Evolutionary conservation across 2,113 vertebrate species (phyloP).

Genomic region (Scortum barcoo): DNA sequence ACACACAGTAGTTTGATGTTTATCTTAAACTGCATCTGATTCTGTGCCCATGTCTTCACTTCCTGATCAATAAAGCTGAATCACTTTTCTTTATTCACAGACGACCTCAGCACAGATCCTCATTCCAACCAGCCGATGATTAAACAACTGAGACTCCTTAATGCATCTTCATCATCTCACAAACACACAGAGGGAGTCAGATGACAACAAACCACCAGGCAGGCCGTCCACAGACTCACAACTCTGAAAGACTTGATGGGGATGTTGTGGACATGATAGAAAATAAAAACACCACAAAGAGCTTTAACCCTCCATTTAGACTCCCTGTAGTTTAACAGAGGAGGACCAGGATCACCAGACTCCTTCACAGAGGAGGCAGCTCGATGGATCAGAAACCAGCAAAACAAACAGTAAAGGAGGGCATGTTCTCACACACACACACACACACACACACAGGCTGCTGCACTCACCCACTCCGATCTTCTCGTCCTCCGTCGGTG

Average conservation of each 20-base stretch:
- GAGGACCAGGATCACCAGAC: no score
- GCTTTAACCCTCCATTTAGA: no score
- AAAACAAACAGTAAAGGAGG: no score
- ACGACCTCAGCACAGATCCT: background rate
- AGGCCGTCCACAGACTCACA: no score
- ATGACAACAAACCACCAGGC: background rate
- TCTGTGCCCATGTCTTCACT: no score
- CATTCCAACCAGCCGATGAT: background rate
- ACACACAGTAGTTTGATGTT: no score
- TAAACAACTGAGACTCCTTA: background rate
- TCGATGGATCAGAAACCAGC: background rate
- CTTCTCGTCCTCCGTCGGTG: constrained; percentile 85
- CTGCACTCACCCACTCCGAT: constrained; percentile 84
- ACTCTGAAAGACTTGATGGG: background rate
- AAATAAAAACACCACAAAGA: background rate
- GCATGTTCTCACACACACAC: background rate
- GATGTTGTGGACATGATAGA: background rate
- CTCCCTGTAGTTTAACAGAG: background rate
- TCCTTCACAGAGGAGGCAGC: no score
- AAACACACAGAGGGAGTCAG: background rate
- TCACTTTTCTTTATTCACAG: background rate
- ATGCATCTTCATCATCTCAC: background rate
- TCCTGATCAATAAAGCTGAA: no score
- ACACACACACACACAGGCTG: background rate
- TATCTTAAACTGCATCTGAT: no score